These are phyloP conservation scores for Drosophila tropicalis DNA, from an alignment of 1,140 invertebrate species.

Conservation along the genomic window DNA sequence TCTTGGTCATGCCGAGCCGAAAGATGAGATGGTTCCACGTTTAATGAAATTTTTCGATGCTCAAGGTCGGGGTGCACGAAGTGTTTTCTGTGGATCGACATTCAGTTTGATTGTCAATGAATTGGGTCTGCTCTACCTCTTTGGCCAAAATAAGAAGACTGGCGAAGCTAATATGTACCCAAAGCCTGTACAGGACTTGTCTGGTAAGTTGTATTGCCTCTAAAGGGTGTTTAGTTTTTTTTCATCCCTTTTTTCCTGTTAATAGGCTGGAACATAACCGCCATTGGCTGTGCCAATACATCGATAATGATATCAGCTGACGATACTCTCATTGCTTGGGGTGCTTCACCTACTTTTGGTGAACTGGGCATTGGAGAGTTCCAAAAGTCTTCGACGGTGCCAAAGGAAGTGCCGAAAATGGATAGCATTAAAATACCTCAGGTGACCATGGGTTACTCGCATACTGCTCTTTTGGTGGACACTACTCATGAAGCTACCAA, in stretches of 20 bases:
- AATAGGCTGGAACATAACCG: conserved; percentile 92
- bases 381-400: conserved; percentile 93
- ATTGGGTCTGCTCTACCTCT: conserved; percentile 91
- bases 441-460: conserved; percentile 92
- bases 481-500: conserved; percentile 84
- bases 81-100: conserved; percentile 92
- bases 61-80: conserved; percentile 90
- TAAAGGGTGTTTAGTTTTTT: not conserved
- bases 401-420: conserved; percentile 94
- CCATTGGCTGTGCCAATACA: conserved; percentile 90
- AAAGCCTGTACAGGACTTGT: conserved; percentile 95
- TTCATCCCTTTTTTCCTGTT: not conserved
- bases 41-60: conserved; percentile 95
- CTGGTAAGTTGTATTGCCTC: conserved; percentile 83
- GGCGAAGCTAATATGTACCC: conserved; percentile 98
- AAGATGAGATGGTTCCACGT: conserved; percentile 95
- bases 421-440: conserved; percentile 92
- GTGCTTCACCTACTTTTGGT: conserved; percentile 94
- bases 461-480: conserved; percentile 88
- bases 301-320: conserved; percentile 95
- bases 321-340: conserved; percentile 95
- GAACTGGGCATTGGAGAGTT: conserved; percentile 95
- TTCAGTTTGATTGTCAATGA: conserved; percentile 94
- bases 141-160: conserved; percentile 95
- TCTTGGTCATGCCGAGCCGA: conserved; percentile 95